Percentiles rank a stretch among this genome's conserved stretches.
These are phyloP conservation scores for Diadegma fenestrale DNA, from an alignment of 2,888 invertebrate species.

Conservation along the genomic window DNA sequence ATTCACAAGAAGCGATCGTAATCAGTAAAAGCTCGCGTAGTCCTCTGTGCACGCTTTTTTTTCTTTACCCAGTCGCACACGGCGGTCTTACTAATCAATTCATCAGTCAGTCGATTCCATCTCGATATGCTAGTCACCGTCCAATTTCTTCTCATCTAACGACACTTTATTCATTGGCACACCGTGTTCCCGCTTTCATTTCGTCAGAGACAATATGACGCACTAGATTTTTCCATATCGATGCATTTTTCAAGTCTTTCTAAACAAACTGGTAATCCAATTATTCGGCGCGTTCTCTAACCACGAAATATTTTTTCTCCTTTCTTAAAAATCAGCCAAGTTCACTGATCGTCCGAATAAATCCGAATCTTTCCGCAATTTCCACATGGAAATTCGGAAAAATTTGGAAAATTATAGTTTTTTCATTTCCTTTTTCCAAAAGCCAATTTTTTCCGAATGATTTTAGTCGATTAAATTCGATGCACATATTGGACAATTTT, in stretches of 20 bases:
- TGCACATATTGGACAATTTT: too few species aligned
- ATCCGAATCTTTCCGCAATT: too few species aligned
- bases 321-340: too few species aligned
- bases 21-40: constrained; percentile 49
- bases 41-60: constrained; percentile 10
- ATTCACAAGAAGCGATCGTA: constrained; percentile 55
- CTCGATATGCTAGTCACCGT: constrained; percentile 33
- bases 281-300: too few species aligned
- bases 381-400: too few species aligned
- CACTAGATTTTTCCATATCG: not conserved
- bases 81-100: constrained; percentile 45
- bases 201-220: constrained; percentile 15
- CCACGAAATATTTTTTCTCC: too few species aligned
- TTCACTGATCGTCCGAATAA: too few species aligned
- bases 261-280: too few species aligned
- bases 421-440: too few species aligned
- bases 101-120: constrained; percentile 54
- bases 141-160: constrained; percentile 33
- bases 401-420: too few species aligned
- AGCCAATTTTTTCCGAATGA: too few species aligned
- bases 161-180: constrained; percentile 42
- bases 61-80: not conserved
- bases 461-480: too few species aligned
- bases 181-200: constrained; percentile 7
- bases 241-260: not conserved